Evolutionary conservation across 1,140 invertebrate species (phyloP), one percentile per base, ranked within the genome.

Genomic region (Aporrectodea caliginosa): DNA sequence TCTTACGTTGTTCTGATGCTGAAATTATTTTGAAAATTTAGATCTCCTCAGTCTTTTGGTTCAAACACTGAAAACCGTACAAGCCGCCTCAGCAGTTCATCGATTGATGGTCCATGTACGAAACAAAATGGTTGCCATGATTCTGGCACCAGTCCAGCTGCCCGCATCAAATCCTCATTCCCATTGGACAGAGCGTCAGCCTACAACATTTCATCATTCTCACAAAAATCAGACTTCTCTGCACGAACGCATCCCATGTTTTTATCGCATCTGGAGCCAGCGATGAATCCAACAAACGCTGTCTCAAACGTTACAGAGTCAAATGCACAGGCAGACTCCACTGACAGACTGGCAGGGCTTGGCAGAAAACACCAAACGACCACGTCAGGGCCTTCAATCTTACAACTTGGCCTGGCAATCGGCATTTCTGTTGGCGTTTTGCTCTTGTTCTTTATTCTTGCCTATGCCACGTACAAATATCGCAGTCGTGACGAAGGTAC

Each of bases 391-490:
- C 6, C 43, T 58, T 58, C 43, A 12, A 22, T 22, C 16, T 34
- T 79, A 71, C 34, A 73, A n/a, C 43, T 79, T 31, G 32, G 78
- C 34, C 33, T 79, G 0, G 73, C 73, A 16, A 71, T 74, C 12
- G 78, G 78, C 16, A 74, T 79, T 0, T 34, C 72, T 22, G 70
- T 43, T 2, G 78, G 71, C 16, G 72, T 79, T 1, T 31, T 79
- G 32, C 34, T 79, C 16, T 43, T 79, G 0, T 30, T 79, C 1
- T 71, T 97, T 14, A 90, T 96, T 30, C 92, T 97, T 74, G 93
- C 95, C 30, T 91, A 96, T 35, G 91, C 96, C 75, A 93, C 96
- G 77, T 90, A 96, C 79, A 94, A 94, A 86, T 94, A 93, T 88
- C 93, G 94, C 88, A 93, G 93, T 82, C 91, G 93, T 68, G 91